Base-by-base conservation (phyloP, 2,888 invertebrate species). In the Heteromyza rotundicornis region DNA sequence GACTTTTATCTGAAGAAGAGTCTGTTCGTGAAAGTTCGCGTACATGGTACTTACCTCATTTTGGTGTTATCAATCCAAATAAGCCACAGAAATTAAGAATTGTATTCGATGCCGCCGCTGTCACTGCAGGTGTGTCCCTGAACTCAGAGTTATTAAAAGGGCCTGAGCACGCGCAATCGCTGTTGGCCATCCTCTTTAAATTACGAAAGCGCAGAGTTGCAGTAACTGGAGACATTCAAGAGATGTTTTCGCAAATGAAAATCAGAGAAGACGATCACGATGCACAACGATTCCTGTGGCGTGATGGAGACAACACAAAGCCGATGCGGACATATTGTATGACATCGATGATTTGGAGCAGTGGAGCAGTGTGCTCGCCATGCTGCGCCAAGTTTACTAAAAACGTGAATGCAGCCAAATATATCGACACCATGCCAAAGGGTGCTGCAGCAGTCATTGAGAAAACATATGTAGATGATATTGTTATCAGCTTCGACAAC, bases 201-300 rank as follows among this genome's bases (percentile, higher is more conserved):
- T 79, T 76, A 55, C 64, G 77, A 27, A 69, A 72, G 59, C 64
- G 66, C 1, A 40, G 32, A 1, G 58, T 74, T 2, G 77, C 75
- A 1, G 62, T 77, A 1, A 70, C 62, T 2, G 76, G 68, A 0
- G 77, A 79, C 57, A 76, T 79, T 3, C 65, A 66, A 22, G 78
- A 80, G 35, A 78, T 80, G 77, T 79, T 77, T 59, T 64, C 74
- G 7, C 77, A 73, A 51, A 62, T 78, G 0, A 65, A 66, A 24
- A 72, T 80, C 1, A 23, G 54, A 1, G 49, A 64, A 19, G 62
- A 64, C 23, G 78, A 77, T 64, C 72, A 68, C 23, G 35, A 68
- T 44, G 54, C 72, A 3, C 72, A 76, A 62, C 36, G 72, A 17
- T 73, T 63, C 57, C 36, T 62, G 24, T 63, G 63, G 61, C 47